phyloP scores from a whole-genome alignment of 2,888 invertebrate genomes.

The Odontothrips loti region DNA sequence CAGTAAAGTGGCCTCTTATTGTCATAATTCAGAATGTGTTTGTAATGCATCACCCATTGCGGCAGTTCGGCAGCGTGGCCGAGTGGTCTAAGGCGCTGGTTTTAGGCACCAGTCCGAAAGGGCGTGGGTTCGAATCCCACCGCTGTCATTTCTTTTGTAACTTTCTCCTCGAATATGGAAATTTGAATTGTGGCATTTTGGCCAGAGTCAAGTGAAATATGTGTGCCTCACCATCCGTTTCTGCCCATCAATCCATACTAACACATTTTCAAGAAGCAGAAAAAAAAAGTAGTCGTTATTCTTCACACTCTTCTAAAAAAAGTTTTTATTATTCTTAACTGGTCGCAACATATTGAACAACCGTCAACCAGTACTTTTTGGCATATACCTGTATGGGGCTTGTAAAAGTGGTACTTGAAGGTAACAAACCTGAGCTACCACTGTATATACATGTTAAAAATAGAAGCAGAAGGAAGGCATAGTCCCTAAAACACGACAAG shows the following conservation, averaged over 20 bases:
- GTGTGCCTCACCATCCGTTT: no score
- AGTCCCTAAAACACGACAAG: neutral
- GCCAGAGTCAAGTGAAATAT: no score
- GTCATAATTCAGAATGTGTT: neutral
- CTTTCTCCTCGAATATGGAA: neutral
- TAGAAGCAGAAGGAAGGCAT: no score
- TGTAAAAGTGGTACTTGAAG: no score
- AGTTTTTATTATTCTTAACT: neutral
- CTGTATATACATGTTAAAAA: neutral
- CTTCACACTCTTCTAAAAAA: neutral
- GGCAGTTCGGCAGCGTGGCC: slow-evolving; percentile 49
- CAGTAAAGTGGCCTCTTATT: no score
- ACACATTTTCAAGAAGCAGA: no score
- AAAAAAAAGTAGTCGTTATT: no score
- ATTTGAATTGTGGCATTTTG: neutral
- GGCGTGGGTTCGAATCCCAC: slow-evolving; percentile 62
- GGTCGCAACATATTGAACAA: no score
- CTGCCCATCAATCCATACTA: no score
- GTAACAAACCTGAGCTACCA: no score
- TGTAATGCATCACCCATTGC: neutral
- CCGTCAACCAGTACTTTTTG: no score
- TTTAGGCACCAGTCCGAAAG: slow-evolving; percentile 60
- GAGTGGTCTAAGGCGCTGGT: slow-evolving; percentile 62
- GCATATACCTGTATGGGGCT: no score
- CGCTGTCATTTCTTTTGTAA: slow-evolving; percentile 44